Evolutionary conservation across 2,113 vertebrate species (phyloP).

Genomic region (Agelaius phoeniceus): DNA sequence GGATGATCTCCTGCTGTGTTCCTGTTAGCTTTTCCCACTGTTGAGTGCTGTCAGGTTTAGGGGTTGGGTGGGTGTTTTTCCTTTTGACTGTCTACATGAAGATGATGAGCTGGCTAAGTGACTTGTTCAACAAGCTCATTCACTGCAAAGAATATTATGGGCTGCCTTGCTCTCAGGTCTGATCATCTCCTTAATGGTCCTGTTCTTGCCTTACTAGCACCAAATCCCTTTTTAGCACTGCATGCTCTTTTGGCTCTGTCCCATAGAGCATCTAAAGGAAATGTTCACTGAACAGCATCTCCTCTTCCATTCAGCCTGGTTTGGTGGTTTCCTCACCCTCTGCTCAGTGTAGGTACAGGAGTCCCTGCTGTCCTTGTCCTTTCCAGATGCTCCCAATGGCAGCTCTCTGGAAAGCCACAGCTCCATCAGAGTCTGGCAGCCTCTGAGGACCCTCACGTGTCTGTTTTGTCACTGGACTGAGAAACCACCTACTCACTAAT

Average conservation of each 20-base stretch:
- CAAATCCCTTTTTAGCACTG: background rate
- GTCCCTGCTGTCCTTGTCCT: background rate
- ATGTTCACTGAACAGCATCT: background rate
- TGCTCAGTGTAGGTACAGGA: background rate
- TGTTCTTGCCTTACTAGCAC: background rate
- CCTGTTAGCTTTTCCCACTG: background rate
- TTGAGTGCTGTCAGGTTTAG: background rate
- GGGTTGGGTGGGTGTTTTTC: rapidly evolving
- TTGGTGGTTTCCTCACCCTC: background rate
- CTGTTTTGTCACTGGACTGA: background rate
- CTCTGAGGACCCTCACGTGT: rapidly evolving
- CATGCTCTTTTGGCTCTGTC: background rate
- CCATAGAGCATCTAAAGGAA: background rate
- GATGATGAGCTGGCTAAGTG: background rate
- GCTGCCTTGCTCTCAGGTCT: background rate
- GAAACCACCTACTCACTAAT: background rate
- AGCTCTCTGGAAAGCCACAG: background rate
- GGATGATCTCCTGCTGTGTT: background rate
- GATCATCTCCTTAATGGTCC: background rate
- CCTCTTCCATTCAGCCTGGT: background rate
- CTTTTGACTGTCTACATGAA: background rate
- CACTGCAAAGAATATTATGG: background rate
- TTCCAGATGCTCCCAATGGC: rapidly evolving
- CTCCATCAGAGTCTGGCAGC: background rate
- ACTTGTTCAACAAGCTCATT: background rate